Base-by-base conservation (phyloP, 2,113 vertebrate species). In the Neodon shergylaensis region DNA sequence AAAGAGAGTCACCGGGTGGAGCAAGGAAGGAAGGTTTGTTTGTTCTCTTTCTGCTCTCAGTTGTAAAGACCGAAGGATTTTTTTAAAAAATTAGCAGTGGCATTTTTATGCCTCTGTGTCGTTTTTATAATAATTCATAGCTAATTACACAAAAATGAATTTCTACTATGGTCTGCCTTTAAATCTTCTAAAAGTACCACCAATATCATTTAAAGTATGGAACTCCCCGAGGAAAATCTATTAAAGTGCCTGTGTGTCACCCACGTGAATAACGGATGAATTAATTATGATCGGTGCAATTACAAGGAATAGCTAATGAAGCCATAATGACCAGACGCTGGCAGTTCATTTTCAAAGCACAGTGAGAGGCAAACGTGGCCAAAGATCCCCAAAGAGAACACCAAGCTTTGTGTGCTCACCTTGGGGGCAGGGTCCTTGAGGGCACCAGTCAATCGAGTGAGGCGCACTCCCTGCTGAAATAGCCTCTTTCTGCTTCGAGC, bases 301-400 rank as follows among this genome's bases (percentile, higher is more conserved):
- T 63, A 92, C 74, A 83, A 94, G 88, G 91, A 98, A 94, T 52
- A 94, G 7, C 85, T 91, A 94, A 95, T 96, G 92, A 97, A 97
- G 91, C 91, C 61, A 77, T 98, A 98, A 97, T 96, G 90, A 97
- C 97, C 95, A 94, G 72, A 94, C 58, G 54, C 58, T 87, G 61
- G 92, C 93, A 93, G 96, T 97, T 97, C 86, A 97, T 97, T 98
- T 97, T 97, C 97, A 65, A 96, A 88, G 96, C 94, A 96, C 93
- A 91, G 92, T 94, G 52, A 24, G 89, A 88, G 44, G 39, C 33
- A 94, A 91, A 82, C 94, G 91, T 65, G 92, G 58, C 52, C 44
- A 91, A 90, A 92, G 1, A 9, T 63, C 47, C 97, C 97, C 31
- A 0, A 97, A 96, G 97, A 94, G 94, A 94, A 95, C 73, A 95